These are phyloP conservation scores for Castor canadensis DNA, from an alignment of 2,113 vertebrate genomes.

Conservation along the genomic window DNA sequence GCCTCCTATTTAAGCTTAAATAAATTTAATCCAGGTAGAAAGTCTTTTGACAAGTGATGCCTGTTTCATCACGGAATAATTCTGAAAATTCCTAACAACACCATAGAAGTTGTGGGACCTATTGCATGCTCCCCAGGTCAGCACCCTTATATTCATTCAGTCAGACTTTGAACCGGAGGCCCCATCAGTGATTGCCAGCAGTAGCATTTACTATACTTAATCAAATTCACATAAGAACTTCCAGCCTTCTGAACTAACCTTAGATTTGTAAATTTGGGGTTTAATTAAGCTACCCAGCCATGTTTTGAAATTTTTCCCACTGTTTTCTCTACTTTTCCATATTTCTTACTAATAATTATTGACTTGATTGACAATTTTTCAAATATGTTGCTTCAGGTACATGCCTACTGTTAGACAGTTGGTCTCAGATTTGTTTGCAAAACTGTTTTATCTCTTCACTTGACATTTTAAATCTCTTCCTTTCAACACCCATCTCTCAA, in stretches of 20 bases:
- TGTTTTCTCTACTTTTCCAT: background rate
- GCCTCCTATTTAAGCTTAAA: slow-evolving; percentile 8
- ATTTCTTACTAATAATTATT: background rate
- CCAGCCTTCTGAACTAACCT: background rate
- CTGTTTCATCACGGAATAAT: background rate
- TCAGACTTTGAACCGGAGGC: background rate
- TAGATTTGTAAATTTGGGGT: background rate
- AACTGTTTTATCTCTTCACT: background rate
- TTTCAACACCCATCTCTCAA: background rate
- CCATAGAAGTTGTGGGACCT: background rate
- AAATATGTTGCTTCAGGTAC: background rate
- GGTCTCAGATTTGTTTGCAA: background rate
- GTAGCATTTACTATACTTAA: background rate
- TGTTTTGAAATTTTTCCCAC: background rate
- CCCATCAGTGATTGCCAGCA: background rate
- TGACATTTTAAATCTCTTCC: background rate
- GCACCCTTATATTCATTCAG: background rate
- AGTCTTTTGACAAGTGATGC: background rate
- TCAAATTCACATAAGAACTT: background rate
- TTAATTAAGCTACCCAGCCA: background rate
- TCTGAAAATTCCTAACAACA: background rate
- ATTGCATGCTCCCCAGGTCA: background rate
- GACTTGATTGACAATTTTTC: background rate
- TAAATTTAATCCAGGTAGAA: background rate
- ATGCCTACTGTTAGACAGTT: background rate